Evolutionary conservation across 1,140 invertebrate species (phyloP), one percentile per base, ranked within the genome.

Genomic region (Palaemon carinicauda): DNA sequence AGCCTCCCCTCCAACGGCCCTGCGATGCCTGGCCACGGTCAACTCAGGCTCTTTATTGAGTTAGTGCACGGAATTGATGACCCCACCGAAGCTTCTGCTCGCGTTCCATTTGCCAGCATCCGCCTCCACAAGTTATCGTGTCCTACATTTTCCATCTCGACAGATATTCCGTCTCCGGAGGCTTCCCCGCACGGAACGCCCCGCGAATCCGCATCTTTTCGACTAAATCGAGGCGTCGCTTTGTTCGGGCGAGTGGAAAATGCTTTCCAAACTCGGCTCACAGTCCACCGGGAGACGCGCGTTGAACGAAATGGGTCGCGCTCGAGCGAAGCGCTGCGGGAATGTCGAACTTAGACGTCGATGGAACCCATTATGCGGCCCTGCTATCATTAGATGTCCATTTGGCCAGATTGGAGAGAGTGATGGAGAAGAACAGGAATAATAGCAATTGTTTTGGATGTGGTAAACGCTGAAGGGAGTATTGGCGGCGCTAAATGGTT

Each of bases 381-480:
- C 77, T 41, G 83, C 83, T 54, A 86, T 86, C 83, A 86, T 86
- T 86, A 86, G 83, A 80, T 79, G 83, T 86, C 77, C 83, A 86
- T 86, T 86, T 86, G 83, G 83, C 83, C 83, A 86, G 83, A 86
- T 86, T 86, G 83, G 83, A 73, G 83, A 86, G 83, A 86, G 83
- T 86, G 83, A 86, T 86, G 83, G 83, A 86, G 83, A 86, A 86
- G 83, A 86, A 80, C 83, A 86, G 83, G 83, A 86, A 86, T 86
- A 86, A 86, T 86, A 50, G 77, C 83, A 86, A 86, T 86, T 86
- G 83, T 86, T 86, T 86, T 86, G 83, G 83, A 33, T 80, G 83
- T 79, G 83, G 83, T 86, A 86, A 86, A 86, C 31, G 83, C 17
- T 80, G 60, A 56, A 65, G 56, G 31, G 60, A 24, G 41, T 81